Percentiles rank a stretch among this genome's conserved stretches.
Evolutionary conservation across 2,113 vertebrate species (phyloP).

Genomic region (Calidris pygmaea): DNA sequence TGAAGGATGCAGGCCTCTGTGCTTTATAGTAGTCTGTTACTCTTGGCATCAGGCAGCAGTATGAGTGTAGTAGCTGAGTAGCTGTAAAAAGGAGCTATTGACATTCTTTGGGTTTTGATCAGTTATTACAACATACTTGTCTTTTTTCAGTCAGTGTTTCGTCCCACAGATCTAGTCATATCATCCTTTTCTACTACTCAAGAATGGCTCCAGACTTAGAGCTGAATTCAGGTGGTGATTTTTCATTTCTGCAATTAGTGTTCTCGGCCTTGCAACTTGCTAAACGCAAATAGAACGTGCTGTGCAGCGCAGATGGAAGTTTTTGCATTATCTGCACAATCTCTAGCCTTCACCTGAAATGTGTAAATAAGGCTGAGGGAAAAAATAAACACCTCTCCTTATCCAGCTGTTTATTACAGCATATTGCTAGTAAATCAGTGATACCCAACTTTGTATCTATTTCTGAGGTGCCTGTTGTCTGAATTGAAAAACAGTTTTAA

Average conservation of each 20-base stretch:
- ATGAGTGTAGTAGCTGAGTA: background rate
- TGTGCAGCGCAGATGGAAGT: background rate
- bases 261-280: background rate
- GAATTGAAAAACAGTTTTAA: background rate
- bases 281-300: background rate
- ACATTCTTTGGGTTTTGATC: background rate
- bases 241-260: constrained; percentile 42
- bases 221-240: constrained; percentile 19
- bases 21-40: background rate
- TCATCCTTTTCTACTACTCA: background rate
- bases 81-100: background rate
- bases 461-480: background rate
- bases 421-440: background rate
- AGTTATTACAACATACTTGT: background rate
- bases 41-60: background rate
- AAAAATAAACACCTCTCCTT: background rate
- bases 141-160: background rate
- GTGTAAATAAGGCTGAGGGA: background rate
- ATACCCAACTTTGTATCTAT: background rate
- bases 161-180: background rate
- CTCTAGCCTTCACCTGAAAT: background rate
- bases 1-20: background rate
- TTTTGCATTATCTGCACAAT: background rate
- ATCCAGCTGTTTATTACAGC: constrained; percentile 14
- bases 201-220: background rate